Conservation (phyloP, 2,888 invertebrate species). For the Hyposoter didymator region DNA sequence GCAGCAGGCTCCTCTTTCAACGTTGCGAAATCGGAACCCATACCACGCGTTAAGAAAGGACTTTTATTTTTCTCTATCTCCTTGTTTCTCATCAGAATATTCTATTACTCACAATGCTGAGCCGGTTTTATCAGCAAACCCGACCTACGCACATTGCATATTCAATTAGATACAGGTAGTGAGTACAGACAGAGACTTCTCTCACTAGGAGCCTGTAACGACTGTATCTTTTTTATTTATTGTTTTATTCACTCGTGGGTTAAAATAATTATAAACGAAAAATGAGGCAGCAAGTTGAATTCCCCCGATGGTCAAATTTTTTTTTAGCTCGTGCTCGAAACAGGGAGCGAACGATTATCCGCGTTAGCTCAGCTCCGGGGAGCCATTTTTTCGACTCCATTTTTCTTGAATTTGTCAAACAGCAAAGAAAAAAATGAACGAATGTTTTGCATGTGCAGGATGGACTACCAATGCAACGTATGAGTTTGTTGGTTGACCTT, state of each 20-base stretch:
- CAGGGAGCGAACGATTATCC: too few relatives aligned
- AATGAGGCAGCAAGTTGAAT: too few relatives aligned
- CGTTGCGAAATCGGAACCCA: slow-evolving; percentile 56
- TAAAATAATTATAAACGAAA: neutral
- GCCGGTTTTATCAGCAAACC: slow-evolving; percentile 67
- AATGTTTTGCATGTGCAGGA: slow-evolving; percentile 1
- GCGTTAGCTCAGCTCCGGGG: too few relatives aligned
- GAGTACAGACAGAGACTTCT: slow-evolving; percentile 36
- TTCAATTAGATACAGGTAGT: slow-evolving; percentile 65
- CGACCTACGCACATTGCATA: slow-evolving; percentile 65
- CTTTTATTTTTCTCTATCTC: slow-evolving; percentile 23
- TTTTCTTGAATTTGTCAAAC: too few relatives aligned
- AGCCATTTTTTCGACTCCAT: too few relatives aligned
- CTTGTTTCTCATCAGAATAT: slow-evolving; percentile 42
- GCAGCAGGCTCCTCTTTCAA: slow-evolving; percentile 6
- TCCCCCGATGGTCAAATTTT: too few relatives aligned
- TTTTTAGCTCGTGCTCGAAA: too few relatives aligned
- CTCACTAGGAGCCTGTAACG: neutral
- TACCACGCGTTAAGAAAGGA: slow-evolving; percentile 40
- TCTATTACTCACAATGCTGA: slow-evolving; percentile 56
- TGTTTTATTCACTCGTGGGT: neutral
- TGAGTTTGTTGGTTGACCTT: slow-evolving; percentile 37
- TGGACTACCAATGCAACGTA: slow-evolving; percentile 17
- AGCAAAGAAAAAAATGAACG: neutral
- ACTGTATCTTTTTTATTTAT: neutral